Base-by-base conservation (phyloP, 2,888 invertebrate genomes). In the Dasypolia templi region DNA sequence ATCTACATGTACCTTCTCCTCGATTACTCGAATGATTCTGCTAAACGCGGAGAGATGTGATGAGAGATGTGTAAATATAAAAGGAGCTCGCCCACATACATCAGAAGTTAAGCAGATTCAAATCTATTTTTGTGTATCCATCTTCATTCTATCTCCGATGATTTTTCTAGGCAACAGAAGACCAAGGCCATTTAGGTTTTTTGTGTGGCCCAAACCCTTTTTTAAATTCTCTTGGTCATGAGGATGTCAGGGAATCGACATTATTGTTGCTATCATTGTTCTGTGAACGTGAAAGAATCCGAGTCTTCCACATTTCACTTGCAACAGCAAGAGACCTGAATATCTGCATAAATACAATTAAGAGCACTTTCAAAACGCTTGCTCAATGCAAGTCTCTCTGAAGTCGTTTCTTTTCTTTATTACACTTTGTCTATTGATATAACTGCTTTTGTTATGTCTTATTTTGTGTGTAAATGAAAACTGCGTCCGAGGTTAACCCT, bases 261-360 rank as follows among this genome's bases (percentile, higher is more conserved):
- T 29, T 22, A 26, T 42, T 46, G 14, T 46, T 61, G 39, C 56
- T 29, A 59, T 14, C n/a, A 56, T 32, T 39, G 62, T 49, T 32
- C 9, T 11, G 39, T 70, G 46, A 56, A 70, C 75, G 75, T 72
- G 72, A 78, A 85, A 75, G 84, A 87, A 87, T 81, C 53, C 69
- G 51, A 68, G 42, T 79, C 79, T 80, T 78, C 77, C 63, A 87
- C 86, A 75, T 87, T 86, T 78, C 82, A 76, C 73, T 78, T 49
- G 32, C 62, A 46, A 51, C 22, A 53, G 19, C 42, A 44, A 61
- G 72, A 80, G 53, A 80, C 77, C 76, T 67, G 59, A 63, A 81
- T 78, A 83, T 88, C 76, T 86, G 79, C 83, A 84, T 86, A 76
- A 77, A 81, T 86, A 84, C 75, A 69, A 83, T 83, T 79, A 79